Conservation (phyloP, 1,140 invertebrate species). For the Sitobion miscanthi region DNA sequence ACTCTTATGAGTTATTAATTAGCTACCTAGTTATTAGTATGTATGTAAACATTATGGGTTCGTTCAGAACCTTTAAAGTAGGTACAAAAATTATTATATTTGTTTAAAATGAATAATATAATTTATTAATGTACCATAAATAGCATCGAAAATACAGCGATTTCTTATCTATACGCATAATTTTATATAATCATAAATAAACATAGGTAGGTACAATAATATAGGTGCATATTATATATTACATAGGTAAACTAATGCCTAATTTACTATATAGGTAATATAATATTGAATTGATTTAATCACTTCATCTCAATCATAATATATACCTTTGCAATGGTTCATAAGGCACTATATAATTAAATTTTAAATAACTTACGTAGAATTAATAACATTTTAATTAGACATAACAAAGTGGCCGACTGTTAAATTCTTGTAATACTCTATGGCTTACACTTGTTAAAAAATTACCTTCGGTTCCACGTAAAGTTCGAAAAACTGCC, state of each 20-base stretch:
- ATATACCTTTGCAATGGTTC: neutral
- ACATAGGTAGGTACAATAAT: neutral
- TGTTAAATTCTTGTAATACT: slow-evolving; percentile 12
- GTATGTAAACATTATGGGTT: neutral
- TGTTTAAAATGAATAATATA: neutral
- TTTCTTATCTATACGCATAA: neutral
- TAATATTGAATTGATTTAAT: neutral
- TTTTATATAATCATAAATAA: neutral
- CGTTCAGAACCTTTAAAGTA: neutral
- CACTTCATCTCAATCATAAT: neutral
- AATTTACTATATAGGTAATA: neutral
- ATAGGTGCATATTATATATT: no score
- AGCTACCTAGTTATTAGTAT: neutral
- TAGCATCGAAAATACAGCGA: neutral
- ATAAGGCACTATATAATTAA: neutral
- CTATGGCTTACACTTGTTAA: neutral
- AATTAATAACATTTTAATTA: neutral
- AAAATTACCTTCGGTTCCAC: neutral
- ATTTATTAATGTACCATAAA: neutral
- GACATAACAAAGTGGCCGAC: slow-evolving; percentile 20
- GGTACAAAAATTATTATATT: no score
- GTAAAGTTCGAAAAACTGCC: neutral
- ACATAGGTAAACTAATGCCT: no score
- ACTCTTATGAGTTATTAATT: neutral
- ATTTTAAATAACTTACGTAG: neutral